Evolutionary conservation across 2,888 invertebrate species (phyloP).

Genomic region (Polietes domitor): DNA sequence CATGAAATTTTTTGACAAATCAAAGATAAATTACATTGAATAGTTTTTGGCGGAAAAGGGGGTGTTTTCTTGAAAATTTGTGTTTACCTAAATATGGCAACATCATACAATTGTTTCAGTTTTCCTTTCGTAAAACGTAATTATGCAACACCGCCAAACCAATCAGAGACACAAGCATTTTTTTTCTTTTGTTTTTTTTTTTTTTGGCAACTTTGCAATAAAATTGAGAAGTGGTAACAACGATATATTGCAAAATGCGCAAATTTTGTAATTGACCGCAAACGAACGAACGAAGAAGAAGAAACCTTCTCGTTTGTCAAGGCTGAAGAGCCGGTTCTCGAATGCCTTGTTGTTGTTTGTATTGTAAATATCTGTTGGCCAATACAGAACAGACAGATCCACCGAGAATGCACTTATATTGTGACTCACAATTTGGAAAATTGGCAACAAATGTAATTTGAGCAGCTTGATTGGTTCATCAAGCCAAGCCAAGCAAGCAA

Average conservation of each 20-base stretch:
- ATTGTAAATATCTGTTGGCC: not conserved
- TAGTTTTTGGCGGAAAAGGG: not conserved
- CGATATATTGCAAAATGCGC: constrained; percentile 4
- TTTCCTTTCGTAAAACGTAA: not conserved
- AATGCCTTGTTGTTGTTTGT: not conserved
- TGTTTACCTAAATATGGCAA: not conserved
- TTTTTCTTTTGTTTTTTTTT: not conserved
- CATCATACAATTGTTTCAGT: not conserved
- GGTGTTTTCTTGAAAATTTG: not conserved
- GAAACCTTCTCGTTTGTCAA: constrained; percentile 34
- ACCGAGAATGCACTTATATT: not conserved
- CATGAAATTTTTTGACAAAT: too few relatives aligned
- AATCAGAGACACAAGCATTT: not conserved
- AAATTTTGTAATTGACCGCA: constrained; percentile 27
- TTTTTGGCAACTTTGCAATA: constrained; percentile 35
- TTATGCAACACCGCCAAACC: constrained; percentile 47
- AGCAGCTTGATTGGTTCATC: too few relatives aligned
- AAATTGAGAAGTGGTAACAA: not conserved
- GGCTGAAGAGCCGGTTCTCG: constrained; percentile 40
- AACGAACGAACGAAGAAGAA: not conserved
- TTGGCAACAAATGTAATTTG: not conserved
- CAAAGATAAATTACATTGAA: not conserved
- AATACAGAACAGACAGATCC: not conserved
- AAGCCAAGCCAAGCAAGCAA: too few relatives aligned
- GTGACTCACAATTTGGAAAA: constrained; percentile 16